A percentile compares a stretch with the other conserved stretches of the same genome.
Conservation (phyloP, 2,113 vertebrate species). For the Panthera uncia region DNA sequence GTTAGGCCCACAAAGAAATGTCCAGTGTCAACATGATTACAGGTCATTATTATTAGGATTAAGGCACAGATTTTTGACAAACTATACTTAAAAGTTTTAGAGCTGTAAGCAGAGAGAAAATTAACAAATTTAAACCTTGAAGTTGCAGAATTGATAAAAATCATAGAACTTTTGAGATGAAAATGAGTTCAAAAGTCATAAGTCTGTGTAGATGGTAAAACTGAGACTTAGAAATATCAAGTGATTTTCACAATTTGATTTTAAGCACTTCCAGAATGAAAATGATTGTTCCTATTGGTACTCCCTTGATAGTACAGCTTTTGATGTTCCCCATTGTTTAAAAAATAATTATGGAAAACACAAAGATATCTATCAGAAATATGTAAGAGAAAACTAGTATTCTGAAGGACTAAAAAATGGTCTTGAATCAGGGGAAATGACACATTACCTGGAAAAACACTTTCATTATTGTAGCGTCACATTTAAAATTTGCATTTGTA, state of each 20-base stretch:
- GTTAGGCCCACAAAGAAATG: conserved; percentile 38
- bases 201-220: not conserved
- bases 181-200: not conserved
- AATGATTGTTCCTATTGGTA: not conserved
- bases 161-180: conserved; percentile 21
- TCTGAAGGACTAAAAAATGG: not conserved
- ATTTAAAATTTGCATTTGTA: not conserved
- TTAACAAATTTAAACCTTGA: not conserved
- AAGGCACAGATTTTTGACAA: not conserved
- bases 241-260: conserved; percentile 29
- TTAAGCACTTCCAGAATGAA: not conserved
- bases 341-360: not conserved
- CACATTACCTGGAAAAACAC: not conserved
- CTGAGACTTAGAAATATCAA: not conserved
- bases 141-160: not conserved
- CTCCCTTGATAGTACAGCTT: not conserved
- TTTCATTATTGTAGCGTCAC: not conserved
- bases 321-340: conserved; percentile 4
- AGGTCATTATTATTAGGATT: not conserved
- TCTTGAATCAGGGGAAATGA: not conserved
- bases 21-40: not conserved
- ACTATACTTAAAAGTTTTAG: not conserved
- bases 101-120: not conserved
- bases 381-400: not conserved
- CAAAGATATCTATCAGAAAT: not conserved